Evolutionary conservation across 2,797 vertebrate species (phyloP).

Genomic region (Morelia viridis): DNA sequence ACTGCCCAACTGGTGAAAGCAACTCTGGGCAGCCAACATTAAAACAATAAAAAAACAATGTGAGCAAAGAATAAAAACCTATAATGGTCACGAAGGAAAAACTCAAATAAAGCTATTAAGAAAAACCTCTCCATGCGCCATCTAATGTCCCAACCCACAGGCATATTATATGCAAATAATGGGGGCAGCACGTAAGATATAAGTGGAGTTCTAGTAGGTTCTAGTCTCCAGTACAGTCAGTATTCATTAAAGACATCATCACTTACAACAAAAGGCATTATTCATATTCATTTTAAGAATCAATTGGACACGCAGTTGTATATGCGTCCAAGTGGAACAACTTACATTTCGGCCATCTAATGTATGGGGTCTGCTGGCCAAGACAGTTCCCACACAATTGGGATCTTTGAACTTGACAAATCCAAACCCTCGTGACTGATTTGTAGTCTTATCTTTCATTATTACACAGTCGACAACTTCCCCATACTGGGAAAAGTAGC

Average conservation of each 20-base stretch:
- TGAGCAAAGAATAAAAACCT: neutral
- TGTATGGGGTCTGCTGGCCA: conserved; percentile 97
- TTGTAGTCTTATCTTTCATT: conserved; percentile 99
- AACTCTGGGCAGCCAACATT: neutral
- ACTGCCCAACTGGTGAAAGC: neutral
- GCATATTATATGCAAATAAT: neutral
- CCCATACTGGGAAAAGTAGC: conserved; percentile 98
- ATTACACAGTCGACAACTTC: conserved; percentile 99
- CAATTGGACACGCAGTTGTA: neutral
- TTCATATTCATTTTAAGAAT: neutral
- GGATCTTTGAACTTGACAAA: conserved; percentile 99
- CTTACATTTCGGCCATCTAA: conserved; percentile 98
- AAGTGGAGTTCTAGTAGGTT: conserved; percentile 7
- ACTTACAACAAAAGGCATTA: neutral
- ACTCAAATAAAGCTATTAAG: neutral
- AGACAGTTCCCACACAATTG: conserved; percentile 96
- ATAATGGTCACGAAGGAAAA: neutral
- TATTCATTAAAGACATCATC: neutral
- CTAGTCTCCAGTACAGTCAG: neutral
- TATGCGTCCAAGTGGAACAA: conserved; percentile 35
- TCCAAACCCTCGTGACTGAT: conserved; percentile 98
- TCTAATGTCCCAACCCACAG: neutral
- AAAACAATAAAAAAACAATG: neutral
- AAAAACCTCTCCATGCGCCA: neutral
- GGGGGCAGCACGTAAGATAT: neutral